Evolutionary conservation across 2,113 vertebrate species (phyloP).

Genomic region (Bufo bufo): DNA sequence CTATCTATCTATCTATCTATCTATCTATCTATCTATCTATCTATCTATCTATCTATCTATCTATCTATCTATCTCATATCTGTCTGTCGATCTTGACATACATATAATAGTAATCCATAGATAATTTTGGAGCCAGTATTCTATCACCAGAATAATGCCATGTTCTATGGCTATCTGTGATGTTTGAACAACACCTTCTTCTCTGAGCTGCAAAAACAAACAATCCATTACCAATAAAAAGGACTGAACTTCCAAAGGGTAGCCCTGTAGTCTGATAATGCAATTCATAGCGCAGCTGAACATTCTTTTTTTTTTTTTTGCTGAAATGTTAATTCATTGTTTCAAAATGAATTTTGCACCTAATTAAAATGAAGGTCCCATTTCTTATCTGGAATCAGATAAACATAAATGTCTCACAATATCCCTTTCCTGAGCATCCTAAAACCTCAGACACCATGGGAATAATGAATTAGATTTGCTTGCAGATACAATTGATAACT

Average conservation of each 20-base stretch:
- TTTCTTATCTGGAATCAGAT: constrained; percentile 49
- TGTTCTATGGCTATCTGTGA: neutral
- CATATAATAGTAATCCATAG: no score
- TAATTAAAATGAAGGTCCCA: constrained; percentile 49
- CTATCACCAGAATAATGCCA: neutral
- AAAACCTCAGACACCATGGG: constrained; percentile 1
- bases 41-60: constrained; percentile 5
- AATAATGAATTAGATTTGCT: constrained; percentile 56
- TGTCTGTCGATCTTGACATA: neutral
- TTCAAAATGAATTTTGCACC: constrained; percentile 48
- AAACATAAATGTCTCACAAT: constrained; percentile 54
- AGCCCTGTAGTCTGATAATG: neutral
- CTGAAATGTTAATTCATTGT: constrained; percentile 43
- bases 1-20: neutral
- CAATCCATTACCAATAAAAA: constrained; percentile 13
- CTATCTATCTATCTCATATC: neutral
- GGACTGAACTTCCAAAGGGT: neutral
- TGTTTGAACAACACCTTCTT: neutral
- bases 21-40: constrained; percentile 11
- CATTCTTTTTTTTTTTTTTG: constrained; percentile 4
- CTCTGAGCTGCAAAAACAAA: neutral
- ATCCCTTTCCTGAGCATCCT: constrained; percentile 40
- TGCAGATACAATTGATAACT: constrained; percentile 59
- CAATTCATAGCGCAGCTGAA: neutral
- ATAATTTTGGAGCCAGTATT: neutral